phyloP scores from a whole-genome alignment of 2,888 invertebrate species.

The Cheiracanthium punctorium region DNA sequence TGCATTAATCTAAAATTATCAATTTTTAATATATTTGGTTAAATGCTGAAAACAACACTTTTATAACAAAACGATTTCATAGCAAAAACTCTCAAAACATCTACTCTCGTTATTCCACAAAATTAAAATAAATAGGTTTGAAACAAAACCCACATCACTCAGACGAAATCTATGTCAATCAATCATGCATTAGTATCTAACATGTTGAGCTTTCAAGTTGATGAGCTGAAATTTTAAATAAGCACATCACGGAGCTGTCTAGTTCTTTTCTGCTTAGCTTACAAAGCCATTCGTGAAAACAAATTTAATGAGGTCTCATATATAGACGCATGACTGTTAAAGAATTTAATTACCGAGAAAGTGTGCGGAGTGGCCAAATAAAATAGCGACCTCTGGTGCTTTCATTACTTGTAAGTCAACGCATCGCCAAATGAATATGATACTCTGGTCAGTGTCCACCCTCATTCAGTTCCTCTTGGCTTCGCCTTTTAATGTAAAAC shows the following conservation, averaged over 20 bases:
- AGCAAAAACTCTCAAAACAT: too few relatives aligned
- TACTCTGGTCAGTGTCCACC: neutral
- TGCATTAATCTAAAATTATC: too few relatives aligned
- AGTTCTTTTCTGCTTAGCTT: neutral
- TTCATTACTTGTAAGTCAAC: neutral
- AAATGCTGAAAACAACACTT: too few relatives aligned
- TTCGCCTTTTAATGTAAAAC: slow-evolving; percentile 20
- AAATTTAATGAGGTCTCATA: neutral
- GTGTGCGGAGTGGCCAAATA: neutral
- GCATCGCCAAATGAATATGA: neutral
- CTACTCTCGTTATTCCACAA: too few relatives aligned
- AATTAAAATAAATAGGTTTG: too few relatives aligned
- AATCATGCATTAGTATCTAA: too few relatives aligned
- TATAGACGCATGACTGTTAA: neutral
- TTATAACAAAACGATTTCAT: too few relatives aligned
- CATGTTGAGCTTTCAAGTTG: too few relatives aligned
- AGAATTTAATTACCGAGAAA: neutral
- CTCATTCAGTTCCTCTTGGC: neutral
- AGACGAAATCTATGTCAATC: too few relatives aligned
- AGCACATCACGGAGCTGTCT: neutral
- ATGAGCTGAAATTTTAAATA: too few relatives aligned
- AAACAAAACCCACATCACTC: too few relatives aligned
- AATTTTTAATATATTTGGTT: too few relatives aligned
- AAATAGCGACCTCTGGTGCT: neutral
- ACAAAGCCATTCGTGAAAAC: neutral